These are phyloP conservation scores for Caenorhabditis angaria DNA, from an alignment of 2,888 invertebrate species.

Conservation along the genomic window DNA sequence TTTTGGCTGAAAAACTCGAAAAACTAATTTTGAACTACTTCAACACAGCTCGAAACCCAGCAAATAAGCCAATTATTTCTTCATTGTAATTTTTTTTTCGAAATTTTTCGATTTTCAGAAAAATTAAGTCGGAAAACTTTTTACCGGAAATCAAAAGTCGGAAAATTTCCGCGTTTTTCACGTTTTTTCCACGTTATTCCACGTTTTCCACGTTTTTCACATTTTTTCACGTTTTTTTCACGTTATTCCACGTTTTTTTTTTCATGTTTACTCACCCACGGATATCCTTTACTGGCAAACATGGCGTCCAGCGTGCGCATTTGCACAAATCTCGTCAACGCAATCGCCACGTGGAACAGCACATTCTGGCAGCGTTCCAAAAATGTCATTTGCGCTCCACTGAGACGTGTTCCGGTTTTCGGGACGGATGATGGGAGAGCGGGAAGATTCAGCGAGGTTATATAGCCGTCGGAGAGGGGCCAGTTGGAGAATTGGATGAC, in stretches of 20 bases:
- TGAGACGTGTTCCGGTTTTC: slow-evolving; percentile 62
- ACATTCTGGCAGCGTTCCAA: slow-evolving; percentile 57
- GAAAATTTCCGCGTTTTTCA: no score
- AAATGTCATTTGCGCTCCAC: slow-evolving; percentile 56
- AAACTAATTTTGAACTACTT: no score
- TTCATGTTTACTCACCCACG: slow-evolving; percentile 27
- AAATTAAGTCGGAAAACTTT: no score
- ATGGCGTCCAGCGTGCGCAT: slow-evolving; percentile 48
- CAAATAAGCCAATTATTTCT: no score
- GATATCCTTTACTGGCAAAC: slow-evolving; percentile 51
- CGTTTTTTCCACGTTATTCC: no score
- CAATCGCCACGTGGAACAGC: slow-evolving; percentile 58
- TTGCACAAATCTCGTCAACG: slow-evolving; percentile 56
- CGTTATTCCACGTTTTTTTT: not conserved
- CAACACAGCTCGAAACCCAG: no score
- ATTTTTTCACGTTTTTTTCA: no score
- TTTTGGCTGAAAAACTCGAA: no score
- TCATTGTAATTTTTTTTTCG: no score
- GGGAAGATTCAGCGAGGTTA: slow-evolving; percentile 63
- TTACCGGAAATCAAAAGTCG: no score
- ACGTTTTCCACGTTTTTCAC: not conserved
- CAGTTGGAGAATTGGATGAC: slow-evolving; percentile 68
- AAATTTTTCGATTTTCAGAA: no score
- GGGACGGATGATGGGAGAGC: slow-evolving; percentile 58
- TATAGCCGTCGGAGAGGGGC: slow-evolving; percentile 69